Base-by-base conservation (phyloP, 2,888 invertebrate genomes). In the Lypha dubia region DNA sequence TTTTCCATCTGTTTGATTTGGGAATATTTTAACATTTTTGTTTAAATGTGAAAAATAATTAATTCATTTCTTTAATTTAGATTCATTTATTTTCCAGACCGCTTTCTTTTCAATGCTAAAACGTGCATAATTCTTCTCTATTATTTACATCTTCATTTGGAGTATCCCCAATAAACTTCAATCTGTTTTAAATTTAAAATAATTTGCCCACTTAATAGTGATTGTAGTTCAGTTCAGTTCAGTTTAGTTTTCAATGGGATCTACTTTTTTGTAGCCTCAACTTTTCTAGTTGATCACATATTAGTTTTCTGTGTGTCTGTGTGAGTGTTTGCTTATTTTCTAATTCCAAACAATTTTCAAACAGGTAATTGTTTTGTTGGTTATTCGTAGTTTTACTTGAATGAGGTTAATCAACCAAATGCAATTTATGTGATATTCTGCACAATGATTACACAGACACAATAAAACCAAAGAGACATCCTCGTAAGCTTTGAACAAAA, bases 401-500 rank as follows among this genome's bases (percentile, higher is more conserved):
- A 83, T 83, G 79, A 83, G 83, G 83, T 83, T 83, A 83, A 83
- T 79, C 9, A 71, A 71, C 75, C 73, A 83, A 83, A 79, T 83
- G 83, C 65, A 58, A 79, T 75, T 83, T 79, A 62, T 83, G 49
- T 49, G 70, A 74, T 83, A 83, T 79, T 83, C 83, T 70, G 62
- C 79, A 71, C 70, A 76, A 4, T 28, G 28, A 28, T 58, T 51
- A 51, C 35, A 41, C 35, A 58, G 20, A 49, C 17, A 62, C 65
- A 56, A 46, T 65, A 58, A 58, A 74, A 73, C 51, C n/a, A 9
- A 56, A 75, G 56, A 79, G 51, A 79, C 75, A 83, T 79, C 83
- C 83, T 83, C 83, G 77, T 60, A 75, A 58, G 44, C 35, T 28
- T 46, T 68, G 22, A 5, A 35, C n/a, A 13, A 60, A 68, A 49